These are phyloP conservation scores for Torymus auratus DNA, from an alignment of 2,888 invertebrate species.

Conservation along the genomic window DNA sequence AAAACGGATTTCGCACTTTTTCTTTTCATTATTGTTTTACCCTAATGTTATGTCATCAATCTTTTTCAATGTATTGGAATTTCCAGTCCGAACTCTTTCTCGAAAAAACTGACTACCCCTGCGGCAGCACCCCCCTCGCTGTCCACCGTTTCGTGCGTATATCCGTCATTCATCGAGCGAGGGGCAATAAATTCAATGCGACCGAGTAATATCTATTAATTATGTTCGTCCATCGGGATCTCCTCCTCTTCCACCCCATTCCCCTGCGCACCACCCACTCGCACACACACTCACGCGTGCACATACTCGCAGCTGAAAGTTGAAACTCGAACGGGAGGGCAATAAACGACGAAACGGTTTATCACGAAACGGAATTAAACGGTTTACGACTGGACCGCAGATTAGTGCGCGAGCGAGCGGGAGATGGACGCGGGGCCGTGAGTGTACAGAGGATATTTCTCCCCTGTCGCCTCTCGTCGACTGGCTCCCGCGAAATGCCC, in stretches of 20 bases:
- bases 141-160: background rate
- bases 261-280: no score
- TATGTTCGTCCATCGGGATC: constrained; percentile 68
- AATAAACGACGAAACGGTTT: constrained; percentile 74
- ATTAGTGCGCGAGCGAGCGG: constrained; percentile 68
- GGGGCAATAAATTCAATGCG: constrained; percentile 64
- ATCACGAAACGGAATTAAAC: constrained; percentile 77
- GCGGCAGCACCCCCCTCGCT: no score
- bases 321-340: constrained; percentile 61
- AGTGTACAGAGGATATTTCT: background rate
- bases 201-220: constrained; percentile 74
- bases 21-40: no score
- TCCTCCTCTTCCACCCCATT: constrained; percentile 15
- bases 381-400: constrained; percentile 77
- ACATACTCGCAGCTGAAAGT: background rate
- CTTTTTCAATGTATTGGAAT: no score
- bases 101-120: no score
- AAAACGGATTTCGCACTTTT: no score
- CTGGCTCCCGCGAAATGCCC: constrained; percentile 3
- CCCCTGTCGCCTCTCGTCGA: constrained; percentile 1
- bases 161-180: constrained; percentile 40
- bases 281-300: background rate
- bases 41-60: no score
- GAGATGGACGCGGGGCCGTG: constrained; percentile 32
- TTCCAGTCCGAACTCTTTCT: no score